Base-by-base conservation (phyloP, 2,113 vertebrate genomes). In the Varanus salvator region DNA sequence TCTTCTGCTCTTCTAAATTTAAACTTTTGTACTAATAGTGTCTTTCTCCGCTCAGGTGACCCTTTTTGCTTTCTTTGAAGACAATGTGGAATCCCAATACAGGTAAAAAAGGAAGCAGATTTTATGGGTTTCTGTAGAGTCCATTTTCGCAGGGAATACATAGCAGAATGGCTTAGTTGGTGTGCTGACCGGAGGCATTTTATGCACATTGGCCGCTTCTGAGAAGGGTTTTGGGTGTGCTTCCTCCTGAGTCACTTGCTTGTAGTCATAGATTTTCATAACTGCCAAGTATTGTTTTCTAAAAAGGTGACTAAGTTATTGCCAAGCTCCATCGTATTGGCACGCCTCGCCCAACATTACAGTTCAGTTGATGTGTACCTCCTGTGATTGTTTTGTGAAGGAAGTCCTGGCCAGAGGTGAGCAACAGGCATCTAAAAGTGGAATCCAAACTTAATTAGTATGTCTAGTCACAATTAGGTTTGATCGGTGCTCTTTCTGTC, bases 41-140 rank as follows among this genome's bases (percentile, higher is more conserved):
- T 78, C 48, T 87, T 87, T 71, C 74, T 31, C 72, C 34, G 14
- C 38, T 17, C 64, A 71, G 74, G 27, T 77, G 80, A 64, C 87
- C 5, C 12, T n/a, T 50, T 80, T 17, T 64, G 31, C 50, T 38
- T 57, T 71, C 31, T 21, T 60, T 83, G 81, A 52, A 52, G 76
- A 91, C 54, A 77, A 93, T 34, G 38, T 97, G 97, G 97, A 95
- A 96, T 96, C 97, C 97, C 75, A 97, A 96, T 94, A 93, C 97
- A 97, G 97, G 97, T 97, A 90, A 84, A 87, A 4, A 44, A 29
- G n/a, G 9, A 48, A 71, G 31, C 31, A 31, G n/a, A 31, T 57
- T 21, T 57, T 29, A 71, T 12, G 64, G 57, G 23, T 44, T 71
- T 69, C 64, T 44, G 54, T 38, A 1, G 8, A 23, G 57, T 50